A percentile compares a stretch with the other conserved stretches of the same genome.
Conservation (phyloP, 1,140 invertebrate species). For the Brachionus manjavacas region DNA sequence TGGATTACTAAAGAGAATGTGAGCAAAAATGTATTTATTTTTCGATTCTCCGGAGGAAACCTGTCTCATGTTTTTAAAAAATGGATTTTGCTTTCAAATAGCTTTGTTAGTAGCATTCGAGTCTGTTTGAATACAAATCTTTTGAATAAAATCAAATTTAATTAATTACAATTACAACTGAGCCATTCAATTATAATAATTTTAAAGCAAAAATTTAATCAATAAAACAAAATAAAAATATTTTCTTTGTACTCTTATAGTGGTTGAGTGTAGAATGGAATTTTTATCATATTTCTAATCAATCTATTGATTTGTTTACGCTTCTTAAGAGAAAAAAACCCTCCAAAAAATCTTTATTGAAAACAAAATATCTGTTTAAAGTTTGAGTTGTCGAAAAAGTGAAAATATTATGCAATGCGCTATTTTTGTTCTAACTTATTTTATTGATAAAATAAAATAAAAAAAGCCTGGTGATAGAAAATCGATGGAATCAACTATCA, state of each 20-base stretch:
- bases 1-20: not conserved
- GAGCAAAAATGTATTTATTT: not conserved
- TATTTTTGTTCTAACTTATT: not conserved
- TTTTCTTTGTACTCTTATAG: not conserved
- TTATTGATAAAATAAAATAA: not conserved
- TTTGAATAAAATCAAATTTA: not conserved
- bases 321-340: not conserved
- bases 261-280: not conserved
- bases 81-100: not conserved
- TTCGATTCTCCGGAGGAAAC: not conserved
- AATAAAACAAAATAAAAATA: not conserved
- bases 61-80: not conserved
- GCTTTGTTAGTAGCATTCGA: not conserved
- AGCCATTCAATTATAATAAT: not conserved
- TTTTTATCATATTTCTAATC: not conserved
- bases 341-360: not conserved
- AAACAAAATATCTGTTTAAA: not conserved
- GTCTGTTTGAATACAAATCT: not conserved
- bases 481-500: not conserved
- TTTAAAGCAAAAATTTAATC: not conserved
- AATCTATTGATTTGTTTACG: not conserved
- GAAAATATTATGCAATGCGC: not conserved
- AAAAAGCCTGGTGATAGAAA: not conserved
- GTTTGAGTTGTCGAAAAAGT: not conserved
- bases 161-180: not conserved